Evolutionary conservation across 2,113 vertebrate genomes (phyloP).

Genomic region (Circaetus gallicus): DNA sequence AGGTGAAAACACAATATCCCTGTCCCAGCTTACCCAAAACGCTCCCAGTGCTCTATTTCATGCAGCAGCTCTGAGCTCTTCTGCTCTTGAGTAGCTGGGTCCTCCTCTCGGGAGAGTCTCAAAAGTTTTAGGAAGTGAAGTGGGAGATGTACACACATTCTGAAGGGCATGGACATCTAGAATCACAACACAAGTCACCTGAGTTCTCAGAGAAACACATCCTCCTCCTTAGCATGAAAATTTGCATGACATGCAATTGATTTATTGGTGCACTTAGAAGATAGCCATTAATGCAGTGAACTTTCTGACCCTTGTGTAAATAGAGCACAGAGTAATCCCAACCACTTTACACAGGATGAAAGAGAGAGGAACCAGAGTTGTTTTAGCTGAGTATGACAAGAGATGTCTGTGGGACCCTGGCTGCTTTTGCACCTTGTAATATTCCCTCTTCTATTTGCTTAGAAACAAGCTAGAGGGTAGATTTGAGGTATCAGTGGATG

Average conservation of each 20-base stretch:
- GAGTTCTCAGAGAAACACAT: not conserved
- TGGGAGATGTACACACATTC: constrained; percentile 58
- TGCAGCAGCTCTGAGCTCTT: constrained; percentile 7
- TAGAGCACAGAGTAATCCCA: not conserved
- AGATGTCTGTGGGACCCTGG: not conserved
- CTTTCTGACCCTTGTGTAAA: constrained; percentile 20
- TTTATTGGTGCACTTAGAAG: constrained; percentile 22
- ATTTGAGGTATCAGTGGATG: not conserved
- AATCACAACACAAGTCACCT: not conserved
- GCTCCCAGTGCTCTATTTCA: constrained; percentile 32
- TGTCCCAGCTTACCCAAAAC: constrained; percentile 34
- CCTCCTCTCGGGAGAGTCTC: constrained; percentile 36
- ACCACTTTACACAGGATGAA: not conserved
- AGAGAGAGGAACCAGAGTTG: not conserved
- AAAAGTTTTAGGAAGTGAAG: constrained; percentile 52
- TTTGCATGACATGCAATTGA: not conserved
- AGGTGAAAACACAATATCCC: not conserved
- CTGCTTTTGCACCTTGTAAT: not conserved
- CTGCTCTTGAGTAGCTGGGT: constrained; percentile 2
- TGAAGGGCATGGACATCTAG: constrained; percentile 68
- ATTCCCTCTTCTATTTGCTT: not conserved
- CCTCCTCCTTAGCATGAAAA: not conserved
- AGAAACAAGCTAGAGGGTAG: not conserved
- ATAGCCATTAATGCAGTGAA: constrained; percentile 23
- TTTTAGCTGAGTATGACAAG: not conserved